Evolutionary conservation across 2,113 vertebrate genomes (phyloP).

Genomic region (Propithecus coquereli): DNA sequence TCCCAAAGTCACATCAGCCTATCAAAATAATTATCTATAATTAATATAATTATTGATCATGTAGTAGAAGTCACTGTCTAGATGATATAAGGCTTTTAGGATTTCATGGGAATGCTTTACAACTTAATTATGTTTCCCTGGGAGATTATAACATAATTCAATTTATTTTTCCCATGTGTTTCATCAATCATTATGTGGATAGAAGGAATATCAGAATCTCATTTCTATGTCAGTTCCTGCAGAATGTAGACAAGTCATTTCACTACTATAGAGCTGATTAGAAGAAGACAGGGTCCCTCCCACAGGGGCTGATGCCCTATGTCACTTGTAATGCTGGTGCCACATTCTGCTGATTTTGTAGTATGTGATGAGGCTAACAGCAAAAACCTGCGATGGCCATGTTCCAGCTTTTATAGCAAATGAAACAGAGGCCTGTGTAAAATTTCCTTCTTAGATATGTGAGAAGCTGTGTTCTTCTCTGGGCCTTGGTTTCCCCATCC

Average conservation of each 20-base stretch:
- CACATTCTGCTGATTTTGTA: background rate
- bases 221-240: constrained; percentile 75
- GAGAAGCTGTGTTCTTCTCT: background rate
- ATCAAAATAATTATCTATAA: constrained; percentile 84
- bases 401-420: background rate
- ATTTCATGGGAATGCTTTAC: constrained; percentile 81
- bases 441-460: background rate
- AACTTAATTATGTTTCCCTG: constrained; percentile 86
- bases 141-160: constrained; percentile 84
- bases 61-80: constrained; percentile 79
- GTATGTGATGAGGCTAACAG: background rate
- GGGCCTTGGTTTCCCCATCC: background rate
- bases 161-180: constrained; percentile 84
- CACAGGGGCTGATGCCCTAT: background rate
- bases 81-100: constrained; percentile 78
- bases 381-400: background rate
- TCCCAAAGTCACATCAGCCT: constrained; percentile 72
- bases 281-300: constrained; percentile 28
- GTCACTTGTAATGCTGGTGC: fast-evolving
- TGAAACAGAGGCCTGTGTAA: background rate
- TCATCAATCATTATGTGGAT: constrained; percentile 81
- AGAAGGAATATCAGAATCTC: constrained; percentile 73
- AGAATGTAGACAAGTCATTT: constrained; percentile 73
- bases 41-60: constrained; percentile 86
- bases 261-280: background rate